Evolutionary conservation across 2,113 vertebrate genomes (phyloP).

Genomic region (Micronycteris hirsuta): DNA sequence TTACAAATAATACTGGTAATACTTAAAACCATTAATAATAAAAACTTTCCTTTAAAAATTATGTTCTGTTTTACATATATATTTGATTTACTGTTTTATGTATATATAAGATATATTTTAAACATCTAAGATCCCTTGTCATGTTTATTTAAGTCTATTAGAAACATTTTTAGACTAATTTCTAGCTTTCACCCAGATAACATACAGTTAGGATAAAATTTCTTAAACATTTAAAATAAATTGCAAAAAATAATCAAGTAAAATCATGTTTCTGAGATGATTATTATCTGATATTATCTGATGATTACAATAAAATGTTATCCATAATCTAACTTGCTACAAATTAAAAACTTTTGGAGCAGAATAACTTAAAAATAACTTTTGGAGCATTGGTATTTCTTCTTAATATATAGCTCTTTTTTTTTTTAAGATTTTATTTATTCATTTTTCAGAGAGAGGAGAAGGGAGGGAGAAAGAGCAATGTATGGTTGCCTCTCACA

Average conservation of each 20-base stretch:
- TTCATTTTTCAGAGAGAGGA: too few relatives aligned
- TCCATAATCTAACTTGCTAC: slow-evolving; percentile 52
- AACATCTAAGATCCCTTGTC: not conserved
- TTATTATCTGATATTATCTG: slow-evolving; percentile 10
- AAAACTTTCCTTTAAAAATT: slow-evolving; percentile 1
- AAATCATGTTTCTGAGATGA: not conserved
- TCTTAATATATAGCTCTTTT: slow-evolving; percentile 23
- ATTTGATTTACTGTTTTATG: not conserved
- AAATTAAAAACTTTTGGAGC: slow-evolving; percentile 69
- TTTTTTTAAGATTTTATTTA: too few relatives aligned
- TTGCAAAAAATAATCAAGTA: not conserved
- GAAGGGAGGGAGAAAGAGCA: too few relatives aligned
- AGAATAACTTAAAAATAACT: slow-evolving; percentile 28
- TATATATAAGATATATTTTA: not conserved
- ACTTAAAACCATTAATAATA: not conserved
- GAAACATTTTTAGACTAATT: not conserved
- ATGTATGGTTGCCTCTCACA: too few relatives aligned
- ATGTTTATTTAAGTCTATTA: not conserved
- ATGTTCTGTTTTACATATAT: not conserved
- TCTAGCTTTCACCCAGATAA: slow-evolving; percentile 27
- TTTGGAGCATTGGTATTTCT: not conserved
- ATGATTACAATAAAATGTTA: slow-evolving; percentile 39
- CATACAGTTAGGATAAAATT: not conserved
- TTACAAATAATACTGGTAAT: not conserved
- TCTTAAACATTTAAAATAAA: slow-evolving; percentile 35